A percentile compares a stretch with the other conserved stretches of the same genome.
These are phyloP conservation scores for Cyclina sinensis DNA, from an alignment of 1,140 invertebrate genomes.

Conservation along the genomic window DNA sequence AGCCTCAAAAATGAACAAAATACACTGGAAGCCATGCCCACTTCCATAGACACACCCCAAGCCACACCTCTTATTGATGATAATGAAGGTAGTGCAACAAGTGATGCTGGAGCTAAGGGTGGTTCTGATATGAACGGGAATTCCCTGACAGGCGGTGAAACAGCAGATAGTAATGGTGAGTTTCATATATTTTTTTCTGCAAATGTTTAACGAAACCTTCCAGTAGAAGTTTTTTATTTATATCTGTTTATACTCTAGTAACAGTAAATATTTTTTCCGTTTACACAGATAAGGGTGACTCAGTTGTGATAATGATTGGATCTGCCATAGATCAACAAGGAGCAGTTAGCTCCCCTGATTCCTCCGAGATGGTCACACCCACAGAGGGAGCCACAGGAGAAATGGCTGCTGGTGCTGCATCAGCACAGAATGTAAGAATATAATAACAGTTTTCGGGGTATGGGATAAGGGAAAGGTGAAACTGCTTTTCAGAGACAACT, in stretches of 20 bases:
- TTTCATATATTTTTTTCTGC: neutral
- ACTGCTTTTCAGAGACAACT: too few species aligned
- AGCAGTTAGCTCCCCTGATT: slow-evolving; percentile 47
- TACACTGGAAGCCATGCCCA: slow-evolving; percentile 5
- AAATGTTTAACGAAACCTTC: too few species aligned
- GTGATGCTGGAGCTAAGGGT: slow-evolving; percentile 29
- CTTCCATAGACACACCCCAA: neutral
- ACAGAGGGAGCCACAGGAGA: slow-evolving; percentile 42
- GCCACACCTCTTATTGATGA: neutral
- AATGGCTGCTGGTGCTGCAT: slow-evolving; percentile 30
- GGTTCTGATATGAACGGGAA: slow-evolving; percentile 33
- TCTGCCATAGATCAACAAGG: slow-evolving; percentile 41
- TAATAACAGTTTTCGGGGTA: too few species aligned
- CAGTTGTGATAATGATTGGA: slow-evolving; percentile 57
- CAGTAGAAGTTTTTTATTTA: too few species aligned
- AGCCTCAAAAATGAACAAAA: neutral
- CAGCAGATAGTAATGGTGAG: slow-evolving; percentile 47
- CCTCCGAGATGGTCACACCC: neutral
- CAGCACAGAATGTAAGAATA: slow-evolving; percentile 35
- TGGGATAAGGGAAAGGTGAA: too few species aligned
- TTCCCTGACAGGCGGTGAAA: slow-evolving; percentile 9
- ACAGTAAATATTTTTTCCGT: neutral
- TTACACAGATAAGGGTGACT: slow-evolving; percentile 28
- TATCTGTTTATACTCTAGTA: too few species aligned
- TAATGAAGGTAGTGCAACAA: slow-evolving; percentile 24